These are phyloP conservation scores for Lasioglossum lativentre DNA, from an alignment of 2,888 invertebrate genomes.

Conservation along the genomic window DNA sequence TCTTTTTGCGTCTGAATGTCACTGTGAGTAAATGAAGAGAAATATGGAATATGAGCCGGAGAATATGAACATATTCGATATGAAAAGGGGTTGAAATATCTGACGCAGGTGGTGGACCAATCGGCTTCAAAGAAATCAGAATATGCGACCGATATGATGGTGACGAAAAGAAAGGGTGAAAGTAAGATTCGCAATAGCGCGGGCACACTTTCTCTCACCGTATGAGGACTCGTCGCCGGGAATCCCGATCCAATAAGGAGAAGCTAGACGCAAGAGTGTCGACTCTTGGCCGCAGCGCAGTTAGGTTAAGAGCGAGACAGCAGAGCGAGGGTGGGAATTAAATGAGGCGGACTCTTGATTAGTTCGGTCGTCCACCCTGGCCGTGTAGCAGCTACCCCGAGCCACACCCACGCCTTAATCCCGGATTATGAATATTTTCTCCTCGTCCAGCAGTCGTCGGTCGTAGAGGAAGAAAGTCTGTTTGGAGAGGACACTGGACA, in stretches of 20 bases:
- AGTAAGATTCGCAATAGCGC: neutral
- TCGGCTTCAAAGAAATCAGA: neutral
- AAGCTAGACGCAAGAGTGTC: slow-evolving; percentile 34
- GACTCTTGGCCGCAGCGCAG: slow-evolving; percentile 37
- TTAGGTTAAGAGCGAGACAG: slow-evolving; percentile 53
- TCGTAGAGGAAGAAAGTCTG: neutral
- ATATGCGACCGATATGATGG: too few relatives aligned
- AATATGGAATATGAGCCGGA: too few relatives aligned
- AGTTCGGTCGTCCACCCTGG: slow-evolving; percentile 78
- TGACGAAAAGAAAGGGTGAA: neutral
- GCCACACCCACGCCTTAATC: slow-evolving; percentile 79
- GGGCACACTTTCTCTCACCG: neutral
- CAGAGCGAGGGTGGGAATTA: slow-evolving; percentile 77
- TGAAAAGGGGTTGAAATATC: too few relatives aligned
- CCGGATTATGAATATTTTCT: slow-evolving; percentile 83
- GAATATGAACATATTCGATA: too few relatives aligned
- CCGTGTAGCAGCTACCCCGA: slow-evolving; percentile 49
- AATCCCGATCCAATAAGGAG: slow-evolving; percentile 57
- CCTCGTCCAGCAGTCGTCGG: slow-evolving; percentile 49
- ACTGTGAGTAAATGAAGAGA: too few relatives aligned
- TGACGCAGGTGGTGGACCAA: too few relatives aligned
- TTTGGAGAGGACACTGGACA: slow-evolving; percentile 14
- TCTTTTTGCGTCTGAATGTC: too few relatives aligned
- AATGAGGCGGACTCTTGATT: slow-evolving; percentile 81
- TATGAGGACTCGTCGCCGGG: slow-evolving; percentile 11